A percentile compares a stretch with the other conserved stretches of the same genome.
These are phyloP conservation scores for Heterotilapia buettikoferi DNA, from an alignment of 2,113 vertebrate species.

Conservation along the genomic window DNA sequence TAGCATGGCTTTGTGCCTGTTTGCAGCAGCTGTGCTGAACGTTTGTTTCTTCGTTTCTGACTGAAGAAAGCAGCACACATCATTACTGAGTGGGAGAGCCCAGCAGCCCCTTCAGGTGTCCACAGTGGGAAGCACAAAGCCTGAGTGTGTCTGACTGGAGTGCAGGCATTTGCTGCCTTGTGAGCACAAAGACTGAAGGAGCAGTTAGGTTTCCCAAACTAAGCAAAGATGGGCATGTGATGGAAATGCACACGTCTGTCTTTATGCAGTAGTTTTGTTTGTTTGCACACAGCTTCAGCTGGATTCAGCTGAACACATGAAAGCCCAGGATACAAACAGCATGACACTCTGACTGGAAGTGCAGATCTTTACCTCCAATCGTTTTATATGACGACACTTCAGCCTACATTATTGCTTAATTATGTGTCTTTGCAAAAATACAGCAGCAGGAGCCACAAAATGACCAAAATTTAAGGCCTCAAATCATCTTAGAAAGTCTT, in stretches of 20 bases:
- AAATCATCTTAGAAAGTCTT: not conserved
- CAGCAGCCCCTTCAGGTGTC: not conserved
- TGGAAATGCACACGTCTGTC: not conserved
- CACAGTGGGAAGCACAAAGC: not conserved
- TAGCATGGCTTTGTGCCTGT: not conserved
- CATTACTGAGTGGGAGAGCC: not conserved
- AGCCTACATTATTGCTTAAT: slow-evolving; percentile 10
- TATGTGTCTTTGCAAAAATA: slow-evolving; percentile 1
- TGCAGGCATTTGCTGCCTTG: not conserved
- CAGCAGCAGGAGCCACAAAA: not conserved
- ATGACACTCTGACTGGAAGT: not conserved
- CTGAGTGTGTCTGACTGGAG: not conserved
- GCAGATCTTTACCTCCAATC: not conserved
- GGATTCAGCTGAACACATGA: not conserved
- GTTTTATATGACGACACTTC: not conserved
- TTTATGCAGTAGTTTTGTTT: not conserved
- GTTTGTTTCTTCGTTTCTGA: not conserved
- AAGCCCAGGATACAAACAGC: not conserved
- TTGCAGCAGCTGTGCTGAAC: not conserved
- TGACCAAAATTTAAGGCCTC: not conserved
- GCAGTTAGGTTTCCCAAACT: not conserved
- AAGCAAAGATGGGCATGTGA: not conserved
- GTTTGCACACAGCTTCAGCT: not conserved
- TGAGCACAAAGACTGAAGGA: not conserved
- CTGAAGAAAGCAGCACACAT: accelerated